Evolutionary conservation across 1,140 invertebrate genomes (phyloP).

Genomic region (Nilaparvata lugens): DNA sequence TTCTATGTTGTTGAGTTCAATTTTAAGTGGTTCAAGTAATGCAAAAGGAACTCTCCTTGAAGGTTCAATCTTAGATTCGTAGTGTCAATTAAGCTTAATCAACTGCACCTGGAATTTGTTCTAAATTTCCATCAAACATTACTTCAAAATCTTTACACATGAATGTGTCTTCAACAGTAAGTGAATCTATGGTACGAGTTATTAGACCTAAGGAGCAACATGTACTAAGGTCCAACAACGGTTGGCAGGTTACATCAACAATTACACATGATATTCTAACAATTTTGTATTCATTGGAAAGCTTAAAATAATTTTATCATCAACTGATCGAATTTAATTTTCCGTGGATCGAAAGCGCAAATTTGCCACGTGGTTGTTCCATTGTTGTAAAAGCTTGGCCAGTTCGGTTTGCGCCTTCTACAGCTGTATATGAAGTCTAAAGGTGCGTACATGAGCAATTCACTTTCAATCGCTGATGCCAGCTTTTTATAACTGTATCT

Average conservation of each 20-base stretch:
- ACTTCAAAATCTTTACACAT: not conserved
- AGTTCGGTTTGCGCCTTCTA: too few species aligned
- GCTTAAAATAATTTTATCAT: too few species aligned
- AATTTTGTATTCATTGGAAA: too few species aligned
- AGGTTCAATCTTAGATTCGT: not conserved
- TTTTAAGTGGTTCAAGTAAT: not conserved
- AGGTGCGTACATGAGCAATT: too few species aligned
- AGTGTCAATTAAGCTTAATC: not conserved
- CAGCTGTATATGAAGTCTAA: too few species aligned
- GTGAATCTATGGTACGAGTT: not conserved
- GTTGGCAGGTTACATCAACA: not conserved
- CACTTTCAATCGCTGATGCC: too few species aligned
- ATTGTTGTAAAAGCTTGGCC: too few species aligned
- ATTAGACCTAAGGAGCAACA: conserved; percentile 2
- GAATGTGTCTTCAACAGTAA: not conserved
- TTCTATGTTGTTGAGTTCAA: not conserved
- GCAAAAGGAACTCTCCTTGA: conserved; percentile 2
- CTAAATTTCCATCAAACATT: conserved; percentile 1
- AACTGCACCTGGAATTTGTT: not conserved
- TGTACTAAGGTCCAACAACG: not conserved
- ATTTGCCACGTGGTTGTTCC: too few species aligned
- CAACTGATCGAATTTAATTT: too few species aligned
- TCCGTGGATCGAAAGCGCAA: too few species aligned
- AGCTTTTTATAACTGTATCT: too few species aligned
- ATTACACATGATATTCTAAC: too few species aligned